Evolutionary conservation across 2,113 vertebrate genomes (phyloP).

Genomic region (Phrynosoma platyrhinos): DNA sequence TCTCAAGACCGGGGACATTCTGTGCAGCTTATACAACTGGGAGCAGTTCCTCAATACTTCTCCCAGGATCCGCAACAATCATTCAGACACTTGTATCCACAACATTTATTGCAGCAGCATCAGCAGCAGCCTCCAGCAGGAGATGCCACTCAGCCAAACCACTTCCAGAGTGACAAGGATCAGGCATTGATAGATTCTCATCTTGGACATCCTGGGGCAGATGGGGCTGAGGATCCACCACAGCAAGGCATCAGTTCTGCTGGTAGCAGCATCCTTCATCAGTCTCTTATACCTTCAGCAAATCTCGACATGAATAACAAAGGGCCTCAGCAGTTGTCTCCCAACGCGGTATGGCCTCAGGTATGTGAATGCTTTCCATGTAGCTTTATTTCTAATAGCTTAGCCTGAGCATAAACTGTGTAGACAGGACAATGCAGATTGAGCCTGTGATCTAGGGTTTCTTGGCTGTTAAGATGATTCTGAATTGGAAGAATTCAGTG

Average conservation of each 20-base stretch:
- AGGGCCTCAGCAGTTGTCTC: constrained; percentile 76
- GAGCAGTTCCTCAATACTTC: constrained; percentile 81
- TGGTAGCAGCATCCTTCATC: constrained; percentile 65
- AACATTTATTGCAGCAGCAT: constrained; percentile 73
- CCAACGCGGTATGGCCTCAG: constrained; percentile 78
- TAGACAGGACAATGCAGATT: too few species aligned
- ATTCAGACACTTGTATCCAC: constrained; percentile 78
- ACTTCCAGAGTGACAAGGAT: constrained; percentile 71
- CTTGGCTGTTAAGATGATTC: too few species aligned
- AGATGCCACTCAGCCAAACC: constrained; percentile 71
- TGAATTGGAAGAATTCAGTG: too few species aligned
- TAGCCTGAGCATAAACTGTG: background rate
- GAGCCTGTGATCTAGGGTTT: too few species aligned
- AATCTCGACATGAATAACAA: constrained; percentile 77
- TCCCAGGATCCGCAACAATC: constrained; percentile 81
- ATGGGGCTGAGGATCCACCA: constrained; percentile 55
- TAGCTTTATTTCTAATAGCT: background rate
- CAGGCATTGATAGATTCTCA: constrained; percentile 73
- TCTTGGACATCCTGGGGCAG: constrained; percentile 70
- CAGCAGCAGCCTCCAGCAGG: constrained; percentile 61
- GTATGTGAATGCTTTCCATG: constrained; percentile 52
- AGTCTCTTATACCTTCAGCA: constrained; percentile 69
- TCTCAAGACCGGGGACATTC: constrained; percentile 78
- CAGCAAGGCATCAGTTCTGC: constrained; percentile 71
- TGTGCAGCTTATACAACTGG: constrained; percentile 82